Evolutionary conservation across 2,113 vertebrate genomes (phyloP), one percentile per base, ranked within the genome.

Genomic region (Serinus canaria): DNA sequence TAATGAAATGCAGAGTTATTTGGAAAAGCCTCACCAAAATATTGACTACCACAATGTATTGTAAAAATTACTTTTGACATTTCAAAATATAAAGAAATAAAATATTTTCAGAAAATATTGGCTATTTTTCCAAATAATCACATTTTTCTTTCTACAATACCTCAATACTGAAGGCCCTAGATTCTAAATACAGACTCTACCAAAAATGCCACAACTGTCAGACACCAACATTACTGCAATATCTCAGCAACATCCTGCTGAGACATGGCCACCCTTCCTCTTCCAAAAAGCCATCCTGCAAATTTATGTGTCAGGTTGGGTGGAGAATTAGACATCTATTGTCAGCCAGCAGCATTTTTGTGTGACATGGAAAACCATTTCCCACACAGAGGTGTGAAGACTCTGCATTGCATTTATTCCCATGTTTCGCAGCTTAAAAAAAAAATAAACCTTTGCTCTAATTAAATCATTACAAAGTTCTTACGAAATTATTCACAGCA

Each of bases 191-290:
- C 0, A 3, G 6, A 15, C 5, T 47, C 33, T 35, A 68, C 52
- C 35, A 91, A 91, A 70, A 82, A 59, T 11, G 23, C 7, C 66
- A 43, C 73, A 75, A 46, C 18, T 30, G 13, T 64, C 56, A 70
- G 75, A 63, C 23, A 59, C 37, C 47, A 79, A 19, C 7, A 15
- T 13, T 20, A 39, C 1, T 19, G 15, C 47, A 50, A 10, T 24
- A 47, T 13, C 37, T 73, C 47, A 50, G 64, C 43, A 79, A 75
- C 23, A n/a, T n/a, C 23, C 62, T n/a, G 33, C 60, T 49, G 43
- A 82, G 18, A 33, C 0, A 0, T n/a, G 20, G 25, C 12, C 30
- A 67, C 47, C 3, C 24, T 50, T 79, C 27, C n/a, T 50, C 49
- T 35, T 46, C 39, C n/a, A 77, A 62, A 74, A 87, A 84, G 11